These are phyloP conservation scores for Hydropsyche betteni DNA, from an alignment of 2,888 invertebrate species.

Conservation along the genomic window DNA sequence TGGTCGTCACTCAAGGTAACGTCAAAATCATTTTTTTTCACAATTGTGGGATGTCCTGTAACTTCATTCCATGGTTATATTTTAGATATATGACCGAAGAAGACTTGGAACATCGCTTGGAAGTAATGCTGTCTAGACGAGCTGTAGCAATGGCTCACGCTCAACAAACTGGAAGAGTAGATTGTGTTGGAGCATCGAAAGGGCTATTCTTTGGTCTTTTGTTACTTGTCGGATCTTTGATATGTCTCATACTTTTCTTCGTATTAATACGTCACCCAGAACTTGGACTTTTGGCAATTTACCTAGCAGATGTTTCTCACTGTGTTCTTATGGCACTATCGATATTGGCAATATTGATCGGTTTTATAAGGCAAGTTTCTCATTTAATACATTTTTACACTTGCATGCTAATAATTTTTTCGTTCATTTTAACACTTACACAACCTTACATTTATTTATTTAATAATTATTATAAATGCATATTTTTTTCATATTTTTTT, in stretches of 20 bases:
- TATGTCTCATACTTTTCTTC: slow-evolving; percentile 95
- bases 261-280: slow-evolving; percentile 89
- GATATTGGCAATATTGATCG: slow-evolving; percentile 88
- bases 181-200: slow-evolving; percentile 94
- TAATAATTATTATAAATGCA: slow-evolving; percentile 9
- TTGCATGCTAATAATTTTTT: background rate
- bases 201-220: slow-evolving; percentile 92
- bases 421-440: slow-evolving; percentile 40
- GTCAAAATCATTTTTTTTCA: slow-evolving; percentile 38
- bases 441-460: no score
- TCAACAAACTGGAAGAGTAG: slow-evolving; percentile 83
- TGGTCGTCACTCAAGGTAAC: slow-evolving; percentile 84
- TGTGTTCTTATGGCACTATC: slow-evolving; percentile 88
- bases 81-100: slow-evolving; percentile 76
- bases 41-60: background rate
- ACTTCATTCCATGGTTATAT: slow-evolving; percentile 29
- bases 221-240: slow-evolving; percentile 87
- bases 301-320: slow-evolving; percentile 91
- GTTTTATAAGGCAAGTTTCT: slow-evolving; percentile 81
- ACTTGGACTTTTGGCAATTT: slow-evolving; percentile 85
- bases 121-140: slow-evolving; percentile 86
- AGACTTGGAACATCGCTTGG: slow-evolving; percentile 87
- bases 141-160: slow-evolving; percentile 88
- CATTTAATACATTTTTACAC: background rate
- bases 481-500: slow-evolving; percentile 44